phyloP scores from a whole-genome alignment of 2,888 invertebrate genomes.

The Crematogaster levior region DNA sequence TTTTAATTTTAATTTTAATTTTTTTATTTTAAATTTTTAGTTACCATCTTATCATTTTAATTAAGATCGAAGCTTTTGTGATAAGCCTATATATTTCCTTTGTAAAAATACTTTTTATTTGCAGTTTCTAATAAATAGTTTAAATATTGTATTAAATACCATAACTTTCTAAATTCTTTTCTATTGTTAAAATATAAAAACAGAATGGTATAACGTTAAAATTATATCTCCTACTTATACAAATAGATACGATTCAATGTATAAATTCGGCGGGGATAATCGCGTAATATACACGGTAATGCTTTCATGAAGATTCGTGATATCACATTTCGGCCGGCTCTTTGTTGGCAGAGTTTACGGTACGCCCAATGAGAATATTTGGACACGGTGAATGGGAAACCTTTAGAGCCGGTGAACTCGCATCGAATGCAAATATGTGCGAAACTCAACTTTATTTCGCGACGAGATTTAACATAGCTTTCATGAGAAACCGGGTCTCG shows the following conservation, averaged over 20 bases:
- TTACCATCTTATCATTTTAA: background rate
- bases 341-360: constrained; percentile 46
- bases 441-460: constrained; percentile 49
- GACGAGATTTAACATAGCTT: constrained; percentile 32
- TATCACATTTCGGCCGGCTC: constrained; percentile 32
- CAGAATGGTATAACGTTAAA: background rate
- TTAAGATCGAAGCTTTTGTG: background rate
- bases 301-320: constrained; percentile 35
- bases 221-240: constrained; percentile 12
- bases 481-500: background rate
- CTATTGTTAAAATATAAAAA: background rate
- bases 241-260: background rate
- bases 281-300: background rate
- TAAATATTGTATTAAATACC: background rate
- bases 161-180: background rate
- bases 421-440: constrained; percentile 52
- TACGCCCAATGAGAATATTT: constrained; percentile 49
- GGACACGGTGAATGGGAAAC: constrained; percentile 36
- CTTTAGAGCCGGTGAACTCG: constrained; percentile 26
- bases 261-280: constrained; percentile 31
- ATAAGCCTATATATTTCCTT: background rate
- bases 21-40: background rate
- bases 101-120: background rate
- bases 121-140: background rate
- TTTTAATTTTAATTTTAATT: constrained; percentile 4